Evolutionary conservation across 2,888 invertebrate genomes (phyloP), one percentile per base, ranked within the genome.

Genomic region (Epirrhoe alternata): DNA sequence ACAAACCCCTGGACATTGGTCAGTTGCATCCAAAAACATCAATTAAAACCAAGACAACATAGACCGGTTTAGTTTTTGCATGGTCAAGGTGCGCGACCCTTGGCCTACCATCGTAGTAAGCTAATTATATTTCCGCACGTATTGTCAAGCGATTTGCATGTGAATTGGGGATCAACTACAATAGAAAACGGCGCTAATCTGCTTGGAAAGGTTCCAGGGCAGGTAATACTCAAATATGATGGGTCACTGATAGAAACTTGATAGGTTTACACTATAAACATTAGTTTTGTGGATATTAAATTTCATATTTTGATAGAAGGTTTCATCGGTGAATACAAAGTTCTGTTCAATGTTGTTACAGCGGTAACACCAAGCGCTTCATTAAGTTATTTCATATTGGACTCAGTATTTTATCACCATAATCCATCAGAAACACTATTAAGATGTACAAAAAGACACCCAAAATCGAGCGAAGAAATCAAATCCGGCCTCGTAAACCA

Each of bases 121-220:
- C 92, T 92, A 93, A 93, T 93, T 93, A 93, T 93, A 87, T 90
- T 89, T 91, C 90, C 87, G 88, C 93, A 92, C 92, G 90, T 91
- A 90, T 89, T 88, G 92, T 88, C 84, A 80, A 72, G 69, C 77
- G 72, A 90, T 92, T 92, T 91, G 90, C 91, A 92, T 92, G 86
- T 82, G 91, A 92, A 92, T 90, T 79, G 84, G 81, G 85, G 85
- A 79, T 77, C 74, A 69, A 77, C 78, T 82, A 91, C 88, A 92
- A 90, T 89, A 85, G 89, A 76, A 80, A 82, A 83, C 79, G 62
- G 71, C 68, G 79, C 82, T 90, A 89, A 89, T 89, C 89, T 83
- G 77, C 69, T 69, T 67, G 76, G 76, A 82, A 83, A 80, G 83
- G 82, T 80, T 74, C 72, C 71, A 68, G 78, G 75, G 78, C 80